Conservation (phyloP, 2,888 invertebrate genomes). For the Alsophila aescularia region DNA sequence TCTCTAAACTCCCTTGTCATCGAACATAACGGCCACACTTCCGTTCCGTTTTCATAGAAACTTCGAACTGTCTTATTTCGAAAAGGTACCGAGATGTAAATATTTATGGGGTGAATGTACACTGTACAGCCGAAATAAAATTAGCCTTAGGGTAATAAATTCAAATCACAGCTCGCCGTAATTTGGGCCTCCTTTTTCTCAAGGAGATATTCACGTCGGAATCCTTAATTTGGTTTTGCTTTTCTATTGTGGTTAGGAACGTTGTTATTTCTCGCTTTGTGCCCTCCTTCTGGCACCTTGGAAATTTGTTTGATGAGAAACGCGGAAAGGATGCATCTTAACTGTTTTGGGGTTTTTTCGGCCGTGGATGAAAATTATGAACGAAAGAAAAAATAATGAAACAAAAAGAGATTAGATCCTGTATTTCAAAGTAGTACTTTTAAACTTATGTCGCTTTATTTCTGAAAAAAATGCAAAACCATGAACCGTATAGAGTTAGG, state of each 20-base stretch:
- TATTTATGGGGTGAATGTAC: conserved; percentile 25
- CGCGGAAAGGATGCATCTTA: conserved; percentile 7
- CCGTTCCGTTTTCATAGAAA: background rate
- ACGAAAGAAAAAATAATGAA: no score
- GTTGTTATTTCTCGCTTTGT: conserved; percentile 66
- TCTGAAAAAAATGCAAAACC: no score
- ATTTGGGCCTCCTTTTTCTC: conserved; percentile 77
- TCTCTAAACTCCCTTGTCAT: conserved; percentile 3
- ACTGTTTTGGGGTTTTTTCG: no score
- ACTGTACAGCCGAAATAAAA: conserved; percentile 66
- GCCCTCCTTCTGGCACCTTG: conserved; percentile 50
- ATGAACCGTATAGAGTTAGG: no score
- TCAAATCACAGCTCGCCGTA: conserved; percentile 79
- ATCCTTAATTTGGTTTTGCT: conserved; percentile 78
- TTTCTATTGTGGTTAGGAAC: conserved; percentile 71
- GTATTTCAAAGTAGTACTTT: no score
- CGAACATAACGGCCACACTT: background rate
- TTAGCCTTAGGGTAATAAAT: conserved; percentile 80
- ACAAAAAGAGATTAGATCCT: no score
- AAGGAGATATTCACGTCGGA: conserved; percentile 73
- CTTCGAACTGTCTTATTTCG: conserved; percentile 5
- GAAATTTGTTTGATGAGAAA: conserved; percentile 37
- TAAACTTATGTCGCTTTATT: no score
- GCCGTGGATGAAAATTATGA: no score
- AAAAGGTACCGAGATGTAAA: conserved; percentile 12